These are phyloP conservation scores for Drosophila lacicola DNA, from an alignment of 2,888 invertebrate genomes.

Conservation along the genomic window DNA sequence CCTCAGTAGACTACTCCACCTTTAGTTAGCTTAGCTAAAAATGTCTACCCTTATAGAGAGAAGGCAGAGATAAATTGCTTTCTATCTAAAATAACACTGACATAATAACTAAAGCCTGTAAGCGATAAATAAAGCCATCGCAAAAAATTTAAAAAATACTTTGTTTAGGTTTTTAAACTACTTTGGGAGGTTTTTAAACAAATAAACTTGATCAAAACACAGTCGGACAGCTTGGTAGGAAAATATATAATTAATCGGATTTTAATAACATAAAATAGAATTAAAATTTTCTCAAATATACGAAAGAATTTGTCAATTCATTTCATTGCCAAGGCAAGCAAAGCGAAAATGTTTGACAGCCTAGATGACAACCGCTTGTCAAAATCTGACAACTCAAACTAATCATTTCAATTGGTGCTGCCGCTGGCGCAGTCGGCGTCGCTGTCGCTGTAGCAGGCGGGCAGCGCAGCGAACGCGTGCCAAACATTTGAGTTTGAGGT, in stretches of 20 bases:
- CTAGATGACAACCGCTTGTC: constrained; percentile 83
- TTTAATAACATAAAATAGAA: neutral
- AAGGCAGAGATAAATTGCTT: no score
- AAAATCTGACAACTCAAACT: constrained; percentile 83
- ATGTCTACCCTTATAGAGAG: neutral
- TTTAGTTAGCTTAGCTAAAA: no score
- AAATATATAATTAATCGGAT: no score
- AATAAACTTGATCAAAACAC: no score
- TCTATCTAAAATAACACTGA: neutral
- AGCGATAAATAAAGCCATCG: neutral
- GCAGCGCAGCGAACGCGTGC: constrained; percentile 65
- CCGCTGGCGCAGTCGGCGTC: constrained; percentile 12
- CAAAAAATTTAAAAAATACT: neutral
- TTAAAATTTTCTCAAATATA: constrained; percentile 27
- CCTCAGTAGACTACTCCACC: no score
- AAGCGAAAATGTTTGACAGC: constrained; percentile 82
- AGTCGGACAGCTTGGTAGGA: no score
- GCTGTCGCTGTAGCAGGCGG: constrained; percentile 33
- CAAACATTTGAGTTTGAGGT: constrained; percentile 57
- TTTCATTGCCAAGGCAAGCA: constrained; percentile 54
- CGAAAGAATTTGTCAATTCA: constrained; percentile 56
- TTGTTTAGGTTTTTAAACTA: no score
- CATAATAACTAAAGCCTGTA: neutral
- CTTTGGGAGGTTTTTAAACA: no score
- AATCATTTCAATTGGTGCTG: constrained; percentile 76